Base-by-base conservation (phyloP, 2,113 vertebrate genomes). In the Eptesicus fuscus region DNA sequence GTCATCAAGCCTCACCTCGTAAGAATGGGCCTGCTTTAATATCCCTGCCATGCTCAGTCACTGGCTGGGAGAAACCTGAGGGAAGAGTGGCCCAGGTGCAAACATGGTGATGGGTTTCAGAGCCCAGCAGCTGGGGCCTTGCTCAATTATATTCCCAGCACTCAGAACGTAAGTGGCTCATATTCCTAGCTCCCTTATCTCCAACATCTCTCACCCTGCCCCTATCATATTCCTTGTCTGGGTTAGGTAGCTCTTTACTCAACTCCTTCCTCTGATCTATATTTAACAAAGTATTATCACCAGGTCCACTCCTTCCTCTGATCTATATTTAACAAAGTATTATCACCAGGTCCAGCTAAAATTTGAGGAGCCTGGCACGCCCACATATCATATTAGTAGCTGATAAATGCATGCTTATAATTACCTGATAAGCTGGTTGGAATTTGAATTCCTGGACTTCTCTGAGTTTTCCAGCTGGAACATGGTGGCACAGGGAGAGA, bases 61-160 rank as follows among this genome's bases (percentile, higher is more conserved):
- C 3, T 49, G 51, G 16, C 14, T 78, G 65, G 30, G 22, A 28
- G 47, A 73, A 65, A 51, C 35, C 35, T 10, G 10, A 56, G 16
- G 14, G 25, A 47, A 11, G 32, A 40, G 51, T 22, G 35, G 42
- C 2, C 12, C 51, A 69, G 7, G 32, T 35, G 20, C 5, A 35
- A 35, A 73, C 14, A 1, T 22, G 14, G 18, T 42, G 35, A 44
- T 69, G n/a, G 47, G 30, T 82, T 78, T 35, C 16, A 37, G 30
- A 30, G 20, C 9, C 25, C 1, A 53, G 25, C 6, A 20, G 17
- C 20, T 44, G 6, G 14, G 14, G 1, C 2, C 16, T 78, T 53
- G 35, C 6, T 74, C 47, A 61, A 0, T 63, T 35, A 1, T 0
- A 2, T 22, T 37, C 16, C 13, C 8, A 40, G 10, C 37, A 63